Evolutionary conservation across 2,797 vertebrate genomes (phyloP).

Genomic region (Manis javanica): DNA sequence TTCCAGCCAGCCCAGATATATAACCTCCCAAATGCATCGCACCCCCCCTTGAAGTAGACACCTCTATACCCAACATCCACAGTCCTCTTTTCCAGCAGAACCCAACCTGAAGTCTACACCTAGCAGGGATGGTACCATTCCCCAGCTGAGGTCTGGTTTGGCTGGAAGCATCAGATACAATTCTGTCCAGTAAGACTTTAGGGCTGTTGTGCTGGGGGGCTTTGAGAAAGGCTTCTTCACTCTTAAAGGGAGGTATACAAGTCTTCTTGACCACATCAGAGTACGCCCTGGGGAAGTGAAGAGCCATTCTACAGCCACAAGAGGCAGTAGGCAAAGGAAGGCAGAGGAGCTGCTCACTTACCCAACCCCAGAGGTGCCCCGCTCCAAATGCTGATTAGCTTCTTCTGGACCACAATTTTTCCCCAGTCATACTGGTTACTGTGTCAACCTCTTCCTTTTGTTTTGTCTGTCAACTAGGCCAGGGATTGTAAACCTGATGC

Average conservation of each 20-base stretch:
- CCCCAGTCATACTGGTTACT: neutral
- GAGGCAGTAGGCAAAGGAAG: neutral
- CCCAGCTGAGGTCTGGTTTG: neutral
- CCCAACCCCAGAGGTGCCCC: neutral
- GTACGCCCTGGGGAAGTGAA: neutral
- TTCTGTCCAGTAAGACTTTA: neutral
- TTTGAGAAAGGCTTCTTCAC: neutral
- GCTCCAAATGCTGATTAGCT: neutral
- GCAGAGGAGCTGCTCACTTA: neutral
- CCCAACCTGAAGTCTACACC: neutral
- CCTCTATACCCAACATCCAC: neutral
- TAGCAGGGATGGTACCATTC: rapidly evolving
- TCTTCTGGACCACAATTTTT: neutral
- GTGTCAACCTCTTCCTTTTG: neutral
- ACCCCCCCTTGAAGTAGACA: neutral
- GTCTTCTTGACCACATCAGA: neutral
- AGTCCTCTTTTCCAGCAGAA: neutral
- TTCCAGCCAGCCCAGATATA: neutral
- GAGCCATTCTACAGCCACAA: neutral
- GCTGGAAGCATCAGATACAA: neutral
- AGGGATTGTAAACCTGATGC: neutral
- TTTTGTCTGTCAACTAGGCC: neutral
- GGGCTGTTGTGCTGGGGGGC: neutral
- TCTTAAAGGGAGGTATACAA: neutral
- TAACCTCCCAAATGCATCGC: neutral